Percentiles rank a stretch among this genome's conserved stretches.
Evolutionary conservation across 2,113 vertebrate species (phyloP).

Genomic region (Copsychus sechellarum): DNA sequence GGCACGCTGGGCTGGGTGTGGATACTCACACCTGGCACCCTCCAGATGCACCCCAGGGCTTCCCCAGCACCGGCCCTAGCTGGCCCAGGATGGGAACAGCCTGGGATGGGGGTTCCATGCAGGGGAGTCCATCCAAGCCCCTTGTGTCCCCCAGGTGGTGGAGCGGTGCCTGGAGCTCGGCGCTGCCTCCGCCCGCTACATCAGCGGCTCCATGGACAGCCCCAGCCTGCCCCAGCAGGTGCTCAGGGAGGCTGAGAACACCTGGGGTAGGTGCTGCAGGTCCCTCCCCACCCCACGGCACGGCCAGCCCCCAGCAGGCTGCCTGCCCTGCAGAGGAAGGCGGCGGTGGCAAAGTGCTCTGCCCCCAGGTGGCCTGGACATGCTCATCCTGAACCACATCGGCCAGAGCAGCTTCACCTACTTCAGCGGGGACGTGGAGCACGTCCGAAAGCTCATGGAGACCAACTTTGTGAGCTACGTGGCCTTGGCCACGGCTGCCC

Average conservation of each 20-base stretch:
- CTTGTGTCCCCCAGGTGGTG: constrained; percentile 8
- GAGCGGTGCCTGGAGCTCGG: constrained; percentile 67
- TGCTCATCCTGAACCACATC: constrained; percentile 80
- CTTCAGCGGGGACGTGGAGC: constrained; percentile 27
- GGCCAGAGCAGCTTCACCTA: background rate
- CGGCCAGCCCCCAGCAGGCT: background rate
- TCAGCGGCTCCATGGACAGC: constrained; percentile 73
- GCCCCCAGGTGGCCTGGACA: constrained; percentile 74
- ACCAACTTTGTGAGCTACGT: constrained; percentile 77
- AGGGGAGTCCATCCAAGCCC: background rate
- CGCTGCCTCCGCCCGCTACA: constrained; percentile 60
- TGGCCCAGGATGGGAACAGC: background rate
- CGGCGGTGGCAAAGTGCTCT: background rate
- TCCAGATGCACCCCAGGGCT: background rate
- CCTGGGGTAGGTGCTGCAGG: constrained; percentile 62
- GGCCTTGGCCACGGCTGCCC: constrained; percentile 52
- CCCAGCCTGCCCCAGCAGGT: constrained; percentile 49
- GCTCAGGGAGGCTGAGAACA: constrained; percentile 65
- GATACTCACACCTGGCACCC: background rate
- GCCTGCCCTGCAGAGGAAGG: accelerated
- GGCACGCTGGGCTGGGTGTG: accelerated
- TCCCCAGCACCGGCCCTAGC: accelerated
- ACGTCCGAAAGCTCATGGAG: constrained; percentile 48
- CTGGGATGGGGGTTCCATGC: accelerated
- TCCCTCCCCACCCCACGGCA: background rate